Conservation (phyloP, 2,113 vertebrate genomes). For the Serinus canaria region DNA sequence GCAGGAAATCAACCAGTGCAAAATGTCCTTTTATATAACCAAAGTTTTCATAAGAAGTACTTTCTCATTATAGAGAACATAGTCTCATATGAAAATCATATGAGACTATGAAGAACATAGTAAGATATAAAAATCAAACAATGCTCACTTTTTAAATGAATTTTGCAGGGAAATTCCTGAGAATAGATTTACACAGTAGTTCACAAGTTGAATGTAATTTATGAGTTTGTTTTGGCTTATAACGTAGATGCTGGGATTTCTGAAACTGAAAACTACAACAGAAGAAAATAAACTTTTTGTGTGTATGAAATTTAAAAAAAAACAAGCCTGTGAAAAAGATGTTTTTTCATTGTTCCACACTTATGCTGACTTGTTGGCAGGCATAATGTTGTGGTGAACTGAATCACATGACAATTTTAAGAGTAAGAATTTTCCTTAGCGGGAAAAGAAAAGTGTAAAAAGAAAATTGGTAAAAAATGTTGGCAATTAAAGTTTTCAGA, state of each 20-base stretch:
- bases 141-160: background rate
- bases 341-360: background rate
- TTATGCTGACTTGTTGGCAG: background rate
- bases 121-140: background rate
- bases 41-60: background rate
- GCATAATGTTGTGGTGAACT: background rate
- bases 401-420: background rate
- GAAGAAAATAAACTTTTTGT: background rate
- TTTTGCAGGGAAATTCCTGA: background rate
- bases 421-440: background rate
- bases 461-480: background rate
- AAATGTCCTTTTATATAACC: background rate
- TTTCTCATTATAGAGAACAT: background rate
- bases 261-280: background rate
- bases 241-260: background rate
- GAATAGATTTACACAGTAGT: background rate
- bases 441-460: background rate
- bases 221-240: background rate
- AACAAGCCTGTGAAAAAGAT: background rate
- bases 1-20: background rate
- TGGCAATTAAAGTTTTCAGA: background rate
- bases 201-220: background rate
- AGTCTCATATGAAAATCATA: background rate
- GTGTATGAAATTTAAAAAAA: background rate
- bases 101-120: too few relatives aligned